Evolutionary conservation across 1,140 invertebrate species (phyloP).

Genomic region (Contarinia nasturtii): DNA sequence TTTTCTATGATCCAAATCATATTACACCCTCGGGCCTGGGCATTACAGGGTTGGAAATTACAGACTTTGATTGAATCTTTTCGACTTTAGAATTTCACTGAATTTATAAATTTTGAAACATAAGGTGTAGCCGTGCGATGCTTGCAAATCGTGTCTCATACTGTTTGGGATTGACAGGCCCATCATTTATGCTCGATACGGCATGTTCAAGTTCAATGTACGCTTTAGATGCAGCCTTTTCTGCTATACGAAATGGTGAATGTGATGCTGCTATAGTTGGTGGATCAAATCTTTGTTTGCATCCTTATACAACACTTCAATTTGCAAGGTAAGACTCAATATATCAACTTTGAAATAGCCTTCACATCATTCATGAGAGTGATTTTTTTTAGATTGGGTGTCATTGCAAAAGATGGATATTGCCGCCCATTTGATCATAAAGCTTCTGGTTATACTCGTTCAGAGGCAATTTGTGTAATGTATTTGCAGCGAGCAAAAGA

Average conservation of each 20-base stretch:
- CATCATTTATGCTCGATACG: conserved; percentile 69
- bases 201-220: conserved; percentile 79
- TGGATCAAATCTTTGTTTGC: conserved; percentile 61
- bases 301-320: conserved; percentile 68
- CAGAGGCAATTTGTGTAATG: conserved; percentile 54
- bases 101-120: neutral
- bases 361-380: conserved; percentile 3
- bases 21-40: conserved; percentile 32
- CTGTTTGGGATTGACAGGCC: conserved; percentile 45
- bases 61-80: neutral
- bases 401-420: conserved; percentile 63
- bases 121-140: conserved; percentile 69
- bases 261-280: conserved; percentile 80
- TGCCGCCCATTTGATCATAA: conserved; percentile 81
- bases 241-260: conserved; percentile 49
- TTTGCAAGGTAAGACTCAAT: conserved; percentile 54
- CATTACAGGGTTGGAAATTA: conserved; percentile 49
- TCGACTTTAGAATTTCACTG: no score
- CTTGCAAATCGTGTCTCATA: conserved; percentile 77
- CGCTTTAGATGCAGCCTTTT: conserved; percentile 67
- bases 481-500: conserved; percentile 64
- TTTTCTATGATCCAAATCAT: conserved; percentile 37
- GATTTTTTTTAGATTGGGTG: conserved; percentile 40
- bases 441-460: conserved; percentile 55
- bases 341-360: no score